Evolutionary conservation across 2,797 vertebrate species (phyloP).

Genomic region (Neosilurus mollespiculum): DNA sequence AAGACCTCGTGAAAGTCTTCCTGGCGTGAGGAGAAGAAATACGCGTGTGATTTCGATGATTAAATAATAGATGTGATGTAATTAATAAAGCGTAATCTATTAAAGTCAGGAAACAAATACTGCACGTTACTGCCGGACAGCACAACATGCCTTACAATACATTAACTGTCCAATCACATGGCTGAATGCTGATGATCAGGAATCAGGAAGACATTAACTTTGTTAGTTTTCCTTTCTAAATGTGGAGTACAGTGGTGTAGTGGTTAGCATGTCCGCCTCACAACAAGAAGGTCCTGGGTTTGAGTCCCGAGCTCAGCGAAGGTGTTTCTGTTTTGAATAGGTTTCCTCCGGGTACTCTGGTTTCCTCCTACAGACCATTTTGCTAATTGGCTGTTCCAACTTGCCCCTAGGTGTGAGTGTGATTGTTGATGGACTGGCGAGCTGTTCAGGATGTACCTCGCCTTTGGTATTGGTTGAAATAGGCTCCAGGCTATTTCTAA

Average conservation of each 20-base stretch:
- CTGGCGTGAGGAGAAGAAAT: slow-evolving; percentile 67
- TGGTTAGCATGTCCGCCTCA: too few species aligned
- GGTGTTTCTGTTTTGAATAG: too few species aligned
- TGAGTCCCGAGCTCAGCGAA: too few species aligned
- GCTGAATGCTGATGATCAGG: neutral
- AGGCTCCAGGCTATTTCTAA: too few species aligned
- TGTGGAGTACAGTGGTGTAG: neutral
- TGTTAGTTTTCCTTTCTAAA: neutral
- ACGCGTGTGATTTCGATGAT: slow-evolving; percentile 46
- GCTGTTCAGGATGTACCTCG: too few species aligned
- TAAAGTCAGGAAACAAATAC: slow-evolving; percentile 60
- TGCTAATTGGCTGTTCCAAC: too few species aligned
- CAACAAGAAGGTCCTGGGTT: too few species aligned
- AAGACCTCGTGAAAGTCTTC: slow-evolving; percentile 79
- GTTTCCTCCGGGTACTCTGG: too few species aligned
- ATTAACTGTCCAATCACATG: neutral
- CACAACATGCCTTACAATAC: neutral
- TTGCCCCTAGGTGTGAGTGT: too few species aligned
- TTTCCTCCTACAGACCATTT: too few species aligned
- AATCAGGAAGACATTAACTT: neutral
- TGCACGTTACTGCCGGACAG: slow-evolving; percentile 21
- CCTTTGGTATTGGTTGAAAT: too few species aligned
- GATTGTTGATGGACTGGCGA: too few species aligned
- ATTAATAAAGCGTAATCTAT: slow-evolving; percentile 71
- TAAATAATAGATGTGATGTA: slow-evolving; percentile 67